Conservation (phyloP, 2,888 invertebrate species). For the Leucophenga montana region DNA sequence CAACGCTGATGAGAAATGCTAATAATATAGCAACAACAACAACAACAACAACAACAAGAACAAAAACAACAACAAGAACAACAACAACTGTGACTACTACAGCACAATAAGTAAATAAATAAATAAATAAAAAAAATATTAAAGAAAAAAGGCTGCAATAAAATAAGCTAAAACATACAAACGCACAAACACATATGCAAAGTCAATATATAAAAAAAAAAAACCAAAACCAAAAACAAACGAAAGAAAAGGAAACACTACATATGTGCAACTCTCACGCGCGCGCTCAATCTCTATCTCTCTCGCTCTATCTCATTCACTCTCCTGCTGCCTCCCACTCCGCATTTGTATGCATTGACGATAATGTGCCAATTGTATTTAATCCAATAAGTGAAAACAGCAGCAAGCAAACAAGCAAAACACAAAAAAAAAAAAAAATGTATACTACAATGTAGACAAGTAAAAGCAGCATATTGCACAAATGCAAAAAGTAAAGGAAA, state of each 20-base stretch:
- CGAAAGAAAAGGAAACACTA: slow-evolving; percentile 12
- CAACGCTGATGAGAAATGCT: slow-evolving; percentile 57
- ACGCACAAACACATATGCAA: slow-evolving; percentile 48
- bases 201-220: neutral
- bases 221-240: too few relatives aligned
- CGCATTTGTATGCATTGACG: neutral
- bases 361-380: slow-evolving; percentile 16
- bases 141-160: slow-evolving; percentile 43
- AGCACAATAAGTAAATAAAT: slow-evolving; percentile 33
- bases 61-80: slow-evolving; percentile 38
- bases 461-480: neutral
- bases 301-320: neutral
- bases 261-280: neutral
- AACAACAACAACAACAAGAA: slow-evolving; percentile 27
- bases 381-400: slow-evolving; percentile 5
- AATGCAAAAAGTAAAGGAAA: slow-evolving; percentile 10
- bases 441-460: neutral
- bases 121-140: slow-evolving; percentile 26
- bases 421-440: neutral
- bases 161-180: slow-evolving; percentile 25
- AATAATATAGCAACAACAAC: slow-evolving; percentile 43
- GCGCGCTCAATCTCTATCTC: neutral
- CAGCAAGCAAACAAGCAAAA: neutral
- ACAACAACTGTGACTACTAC: slow-evolving; percentile 5
- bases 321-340: neutral